Evolutionary conservation across 2,797 vertebrate genomes (phyloP).

Genomic region (Myotis planiceps): DNA sequence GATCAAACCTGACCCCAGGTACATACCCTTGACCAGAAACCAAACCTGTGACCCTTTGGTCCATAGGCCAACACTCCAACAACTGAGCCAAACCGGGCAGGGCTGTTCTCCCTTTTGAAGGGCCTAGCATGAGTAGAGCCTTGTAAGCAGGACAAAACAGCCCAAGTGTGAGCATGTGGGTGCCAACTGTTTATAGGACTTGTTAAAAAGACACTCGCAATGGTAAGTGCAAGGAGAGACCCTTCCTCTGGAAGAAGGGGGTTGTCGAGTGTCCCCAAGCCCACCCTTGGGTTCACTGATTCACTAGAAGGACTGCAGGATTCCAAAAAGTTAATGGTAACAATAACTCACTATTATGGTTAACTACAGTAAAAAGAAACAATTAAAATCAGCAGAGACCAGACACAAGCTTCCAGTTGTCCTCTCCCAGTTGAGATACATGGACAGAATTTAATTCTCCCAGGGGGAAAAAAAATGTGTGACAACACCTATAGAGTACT

Average conservation of each 20-base stretch:
- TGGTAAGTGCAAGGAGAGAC: not conserved
- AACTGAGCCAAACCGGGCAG: too few relatives aligned
- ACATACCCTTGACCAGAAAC: too few relatives aligned
- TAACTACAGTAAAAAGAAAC: not conserved
- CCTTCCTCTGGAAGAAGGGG: not conserved
- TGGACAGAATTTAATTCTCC: not conserved
- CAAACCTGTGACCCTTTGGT: too few relatives aligned
- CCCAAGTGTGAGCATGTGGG: not conserved
- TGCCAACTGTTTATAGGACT: not conserved
- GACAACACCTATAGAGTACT: not conserved
- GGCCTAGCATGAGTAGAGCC: not conserved
- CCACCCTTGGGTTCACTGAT: not conserved
- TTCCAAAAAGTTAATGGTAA: not conserved
- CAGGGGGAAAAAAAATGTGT: not conserved
- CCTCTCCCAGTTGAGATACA: not conserved
- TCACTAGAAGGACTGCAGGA: not conserved
- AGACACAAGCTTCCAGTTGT: not conserved
- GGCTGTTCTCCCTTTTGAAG: not conserved
- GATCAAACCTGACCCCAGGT: too few relatives aligned
- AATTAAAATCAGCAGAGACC: not conserved
- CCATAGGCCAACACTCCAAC: too few relatives aligned
- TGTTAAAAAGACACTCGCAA: not conserved
- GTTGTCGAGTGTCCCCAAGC: not conserved
- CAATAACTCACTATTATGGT: not conserved
- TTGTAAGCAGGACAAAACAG: not conserved